These are phyloP conservation scores for Syngnathus rostellatus DNA, from an alignment of 2,797 vertebrate species.

Conservation along the genomic window DNA sequence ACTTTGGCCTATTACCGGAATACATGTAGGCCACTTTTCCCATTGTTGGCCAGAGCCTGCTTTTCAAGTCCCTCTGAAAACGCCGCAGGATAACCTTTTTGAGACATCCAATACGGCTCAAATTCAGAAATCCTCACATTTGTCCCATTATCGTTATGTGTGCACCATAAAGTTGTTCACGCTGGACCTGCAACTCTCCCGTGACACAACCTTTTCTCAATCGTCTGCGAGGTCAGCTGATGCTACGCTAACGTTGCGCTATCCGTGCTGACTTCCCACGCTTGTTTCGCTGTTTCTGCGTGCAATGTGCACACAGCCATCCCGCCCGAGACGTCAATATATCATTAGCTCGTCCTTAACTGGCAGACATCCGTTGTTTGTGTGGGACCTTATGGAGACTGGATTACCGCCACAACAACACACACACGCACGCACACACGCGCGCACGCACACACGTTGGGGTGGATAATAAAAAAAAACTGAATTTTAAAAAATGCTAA, in stretches of 20 bases:
- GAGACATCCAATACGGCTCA: not conserved
- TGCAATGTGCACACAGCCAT: conserved; percentile 50
- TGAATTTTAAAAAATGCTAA: conserved; percentile 68
- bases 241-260: not conserved
- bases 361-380: conserved; percentile 64
- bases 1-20: not conserved
- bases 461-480: conserved; percentile 41
- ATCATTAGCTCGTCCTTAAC: conserved; percentile 66
- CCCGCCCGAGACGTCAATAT: conserved; percentile 61
- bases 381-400: conserved; percentile 63
- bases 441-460: conserved; percentile 18
- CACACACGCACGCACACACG: conserved; percentile 9
- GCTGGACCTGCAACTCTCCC: not conserved
- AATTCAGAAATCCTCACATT: not conserved
- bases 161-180: not conserved
- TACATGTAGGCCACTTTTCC: not conserved
- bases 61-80: not conserved
- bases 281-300: not conserved
- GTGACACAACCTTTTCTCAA: not conserved
- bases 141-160: not conserved
- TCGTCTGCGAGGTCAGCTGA: not conserved
- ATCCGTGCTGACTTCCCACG: not conserved
- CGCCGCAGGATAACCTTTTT: not conserved
- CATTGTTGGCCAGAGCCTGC: not conserved
- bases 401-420: conserved; percentile 58